Evolutionary conservation across 2,797 vertebrate genomes (phyloP).

Genomic region (Poeciliopsis infans): DNA sequence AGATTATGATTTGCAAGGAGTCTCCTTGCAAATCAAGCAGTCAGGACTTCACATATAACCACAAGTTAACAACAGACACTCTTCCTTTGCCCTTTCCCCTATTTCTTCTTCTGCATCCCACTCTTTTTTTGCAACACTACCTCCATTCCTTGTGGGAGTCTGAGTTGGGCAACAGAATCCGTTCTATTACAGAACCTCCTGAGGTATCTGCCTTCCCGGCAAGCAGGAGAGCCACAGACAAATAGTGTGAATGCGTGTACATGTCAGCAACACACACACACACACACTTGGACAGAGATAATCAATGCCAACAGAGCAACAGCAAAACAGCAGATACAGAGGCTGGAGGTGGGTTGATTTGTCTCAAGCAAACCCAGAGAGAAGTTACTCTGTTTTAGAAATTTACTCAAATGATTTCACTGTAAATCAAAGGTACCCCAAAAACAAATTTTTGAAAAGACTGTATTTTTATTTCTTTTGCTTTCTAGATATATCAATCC

Average conservation of each 20-base stretch:
- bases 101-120: constrained; percentile 38
- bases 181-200: constrained; percentile 69
- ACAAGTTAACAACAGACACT: constrained; percentile 39
- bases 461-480: not conserved
- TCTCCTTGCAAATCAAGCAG: constrained; percentile 65
- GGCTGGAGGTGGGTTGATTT: constrained; percentile 41
- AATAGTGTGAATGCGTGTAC: not conserved
- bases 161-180: constrained; percentile 68
- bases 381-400: constrained; percentile 38
- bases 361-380: constrained; percentile 47
- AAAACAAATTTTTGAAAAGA: not conserved
- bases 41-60: constrained; percentile 66
- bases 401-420: constrained; percentile 31
- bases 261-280: constrained; percentile 29
- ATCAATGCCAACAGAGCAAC: constrained; percentile 71
- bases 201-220: constrained; percentile 73
- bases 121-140: constrained; percentile 33
- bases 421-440: constrained; percentile 7
- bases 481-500: constrained; percentile 11
- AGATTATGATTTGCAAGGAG: constrained; percentile 12
- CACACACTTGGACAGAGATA: constrained; percentile 52
- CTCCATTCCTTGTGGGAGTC: constrained; percentile 67
- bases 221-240: constrained; percentile 56
- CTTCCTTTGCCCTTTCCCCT: constrained; percentile 51
- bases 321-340: constrained; percentile 36